Evolutionary conservation across 1,140 invertebrate species (phyloP).

Genomic region (Magallana angulata): DNA sequence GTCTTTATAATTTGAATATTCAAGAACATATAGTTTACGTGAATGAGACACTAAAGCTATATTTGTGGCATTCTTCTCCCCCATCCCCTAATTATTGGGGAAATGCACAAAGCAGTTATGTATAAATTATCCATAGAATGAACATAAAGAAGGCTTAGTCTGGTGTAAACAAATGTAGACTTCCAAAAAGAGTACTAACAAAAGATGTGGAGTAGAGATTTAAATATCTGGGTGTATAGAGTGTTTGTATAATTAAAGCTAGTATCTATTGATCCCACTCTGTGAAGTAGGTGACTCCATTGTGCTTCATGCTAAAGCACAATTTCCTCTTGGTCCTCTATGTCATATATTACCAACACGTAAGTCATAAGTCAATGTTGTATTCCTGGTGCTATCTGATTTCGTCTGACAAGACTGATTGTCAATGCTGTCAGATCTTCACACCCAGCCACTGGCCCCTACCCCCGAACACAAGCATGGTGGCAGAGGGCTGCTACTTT

Average conservation of each 20-base stretch:
- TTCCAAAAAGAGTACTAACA: conserved; percentile 8
- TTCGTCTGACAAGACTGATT: not conserved
- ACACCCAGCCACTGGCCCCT: not conserved
- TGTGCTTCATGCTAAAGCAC: not conserved
- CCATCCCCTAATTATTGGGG: not conserved
- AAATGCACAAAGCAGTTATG: not conserved
- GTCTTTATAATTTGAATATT: too few relatives aligned
- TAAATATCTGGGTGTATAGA: conserved; percentile 5
- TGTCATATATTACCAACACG: conserved; percentile 6
- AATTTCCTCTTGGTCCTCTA: not conserved
- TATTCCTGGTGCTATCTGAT: not conserved
- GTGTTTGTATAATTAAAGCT: conserved; percentile 29
- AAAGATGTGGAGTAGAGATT: conserved; percentile 33
- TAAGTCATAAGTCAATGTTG: not conserved
- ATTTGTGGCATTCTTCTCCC: too few relatives aligned
- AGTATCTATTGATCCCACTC: conserved; percentile 5
- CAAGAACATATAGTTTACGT: too few relatives aligned
- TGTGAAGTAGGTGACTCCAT: conserved; percentile 32
- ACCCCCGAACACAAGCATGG: too few relatives aligned
- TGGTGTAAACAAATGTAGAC: conserved; percentile 24
- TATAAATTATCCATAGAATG: conserved; percentile 7
- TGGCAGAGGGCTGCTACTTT: too few relatives aligned
- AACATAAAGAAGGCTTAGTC: not conserved
- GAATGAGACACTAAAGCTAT: too few relatives aligned
- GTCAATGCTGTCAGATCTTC: not conserved